Percentiles rank a stretch among this genome's conserved stretches.
Conservation (phyloP, 2,797 vertebrate species). For the Anguilla anguilla region DNA sequence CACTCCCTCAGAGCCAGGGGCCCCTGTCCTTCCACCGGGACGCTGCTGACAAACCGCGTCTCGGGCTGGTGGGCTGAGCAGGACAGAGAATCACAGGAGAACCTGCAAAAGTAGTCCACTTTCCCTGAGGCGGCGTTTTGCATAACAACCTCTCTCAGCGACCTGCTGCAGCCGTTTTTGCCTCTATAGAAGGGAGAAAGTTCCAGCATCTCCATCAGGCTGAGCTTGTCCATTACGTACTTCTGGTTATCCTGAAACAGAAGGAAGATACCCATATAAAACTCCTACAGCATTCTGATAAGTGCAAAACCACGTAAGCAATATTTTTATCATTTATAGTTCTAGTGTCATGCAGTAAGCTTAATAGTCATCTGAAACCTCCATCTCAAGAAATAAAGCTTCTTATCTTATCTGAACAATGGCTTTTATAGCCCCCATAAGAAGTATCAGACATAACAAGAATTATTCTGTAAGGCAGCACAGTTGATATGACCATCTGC, state of each 20-base stretch:
- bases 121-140: background rate
- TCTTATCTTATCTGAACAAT: background rate
- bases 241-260: constrained; percentile 25
- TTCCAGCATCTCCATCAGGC: constrained; percentile 10
- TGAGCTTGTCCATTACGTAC: constrained; percentile 3
- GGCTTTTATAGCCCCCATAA: background rate
- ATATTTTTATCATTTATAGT: background rate
- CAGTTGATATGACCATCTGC: background rate
- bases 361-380: background rate
- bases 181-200: background rate
- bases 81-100: background rate
- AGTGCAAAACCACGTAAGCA: background rate
- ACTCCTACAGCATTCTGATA: background rate
- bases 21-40: background rate
- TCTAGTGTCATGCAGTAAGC: background rate
- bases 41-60: constrained; percentile 2
- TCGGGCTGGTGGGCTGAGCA: background rate
- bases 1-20: background rate
- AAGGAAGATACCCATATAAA: constrained; percentile 10
- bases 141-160: constrained; percentile 8
- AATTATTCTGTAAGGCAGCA: background rate
- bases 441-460: background rate
- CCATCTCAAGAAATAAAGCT: background rate
- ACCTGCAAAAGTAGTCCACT: background rate
- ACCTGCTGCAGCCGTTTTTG: constrained; percentile 9